Conservation (phyloP, 2,113 vertebrate genomes). For the Limanda limanda region DNA sequence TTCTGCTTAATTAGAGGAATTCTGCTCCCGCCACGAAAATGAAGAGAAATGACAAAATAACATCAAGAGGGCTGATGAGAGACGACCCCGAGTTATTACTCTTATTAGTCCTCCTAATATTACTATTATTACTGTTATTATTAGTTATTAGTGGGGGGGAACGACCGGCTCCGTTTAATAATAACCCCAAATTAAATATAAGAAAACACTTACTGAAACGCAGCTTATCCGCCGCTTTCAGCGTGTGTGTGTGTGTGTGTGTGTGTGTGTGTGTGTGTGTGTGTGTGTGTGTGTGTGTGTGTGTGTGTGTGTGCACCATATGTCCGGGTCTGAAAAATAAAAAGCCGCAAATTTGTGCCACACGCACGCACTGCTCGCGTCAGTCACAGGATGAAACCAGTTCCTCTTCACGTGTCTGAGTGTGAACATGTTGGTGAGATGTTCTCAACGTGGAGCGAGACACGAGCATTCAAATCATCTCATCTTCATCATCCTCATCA, state of each 20-base stretch:
- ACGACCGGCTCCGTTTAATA: not conserved
- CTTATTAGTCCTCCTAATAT: not conserved
- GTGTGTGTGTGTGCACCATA: conserved; percentile 11
- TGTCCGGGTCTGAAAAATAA: too few relatives aligned
- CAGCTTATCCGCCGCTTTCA: not conserved
- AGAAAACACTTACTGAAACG: not conserved
- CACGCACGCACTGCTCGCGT: not conserved
- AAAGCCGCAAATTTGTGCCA: too few relatives aligned
- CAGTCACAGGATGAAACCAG: conserved; percentile 1
- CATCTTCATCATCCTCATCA: not conserved
- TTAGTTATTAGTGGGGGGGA: not conserved
- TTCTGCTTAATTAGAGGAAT: conserved; percentile 71
- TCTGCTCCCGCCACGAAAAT: conserved; percentile 12
- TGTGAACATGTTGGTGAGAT: not conserved
- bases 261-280: conserved; percentile 18
- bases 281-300: not conserved
- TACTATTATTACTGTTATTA: not conserved
- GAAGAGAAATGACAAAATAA: conserved; percentile 11
- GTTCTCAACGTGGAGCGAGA: too few relatives aligned
- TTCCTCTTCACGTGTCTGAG: not conserved
- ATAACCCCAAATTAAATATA: not conserved
- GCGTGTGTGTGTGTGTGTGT: not conserved
- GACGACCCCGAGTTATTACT: not conserved
- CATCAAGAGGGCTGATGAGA: not conserved
- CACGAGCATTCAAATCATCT: not conserved